Evolutionary conservation across 2,113 vertebrate genomes (phyloP).

Genomic region (Tursiops truncatus): DNA sequence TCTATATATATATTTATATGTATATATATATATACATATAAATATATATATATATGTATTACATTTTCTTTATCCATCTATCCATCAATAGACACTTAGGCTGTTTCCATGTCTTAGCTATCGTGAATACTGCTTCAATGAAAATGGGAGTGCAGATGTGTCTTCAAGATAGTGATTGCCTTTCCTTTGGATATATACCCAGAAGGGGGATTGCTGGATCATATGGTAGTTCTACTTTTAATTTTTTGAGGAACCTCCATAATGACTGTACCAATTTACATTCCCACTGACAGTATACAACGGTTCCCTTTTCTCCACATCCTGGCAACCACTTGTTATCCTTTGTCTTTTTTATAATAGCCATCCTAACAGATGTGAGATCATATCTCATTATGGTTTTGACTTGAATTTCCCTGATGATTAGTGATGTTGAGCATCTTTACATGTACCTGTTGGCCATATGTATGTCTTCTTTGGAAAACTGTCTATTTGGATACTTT

Average conservation of each 20-base stretch:
- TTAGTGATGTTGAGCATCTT: background rate
- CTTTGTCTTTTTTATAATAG: background rate
- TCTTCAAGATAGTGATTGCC: background rate
- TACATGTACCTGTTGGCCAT: background rate
- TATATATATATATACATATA: background rate
- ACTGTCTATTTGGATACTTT: background rate
- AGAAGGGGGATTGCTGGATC: background rate
- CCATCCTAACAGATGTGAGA: background rate
- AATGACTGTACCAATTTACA: background rate
- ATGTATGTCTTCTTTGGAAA: background rate
- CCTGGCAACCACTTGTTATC: background rate
- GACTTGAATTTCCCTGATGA: background rate
- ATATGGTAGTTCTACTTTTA: background rate
- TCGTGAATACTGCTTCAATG: background rate
- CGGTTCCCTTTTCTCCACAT: background rate
- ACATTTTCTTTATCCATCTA: background rate
- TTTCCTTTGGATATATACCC: background rate
- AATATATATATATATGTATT: background rate
- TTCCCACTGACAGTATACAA: background rate
- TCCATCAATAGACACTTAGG: background rate
- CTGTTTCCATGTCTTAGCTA: background rate
- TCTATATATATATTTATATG: background rate
- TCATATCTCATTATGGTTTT: background rate
- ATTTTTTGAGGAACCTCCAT: background rate
- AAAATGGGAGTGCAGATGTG: background rate